A percentile compares a stretch with the other conserved stretches of the same genome.
Evolutionary conservation across 2,888 invertebrate species (phyloP).

Genomic region (Onthophagus sagittarius): DNA sequence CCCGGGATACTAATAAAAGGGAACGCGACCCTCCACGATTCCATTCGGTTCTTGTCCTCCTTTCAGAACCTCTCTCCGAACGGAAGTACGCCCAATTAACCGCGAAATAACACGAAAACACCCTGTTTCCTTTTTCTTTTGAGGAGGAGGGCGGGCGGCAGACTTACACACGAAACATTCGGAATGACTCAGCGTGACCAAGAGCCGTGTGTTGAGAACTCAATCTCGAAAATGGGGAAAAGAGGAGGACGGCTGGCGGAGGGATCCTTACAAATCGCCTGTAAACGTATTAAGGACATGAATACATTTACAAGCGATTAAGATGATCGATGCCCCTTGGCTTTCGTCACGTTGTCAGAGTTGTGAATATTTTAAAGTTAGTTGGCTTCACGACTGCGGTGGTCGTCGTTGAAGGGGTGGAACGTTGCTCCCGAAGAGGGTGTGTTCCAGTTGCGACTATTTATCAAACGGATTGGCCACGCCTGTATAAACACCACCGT

Average conservation of each 20-base stretch:
- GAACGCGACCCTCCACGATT: background rate
- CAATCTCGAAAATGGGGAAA: background rate
- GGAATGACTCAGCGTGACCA: background rate
- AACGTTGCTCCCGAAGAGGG: slow-evolving; percentile 1
- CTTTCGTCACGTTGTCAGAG: slow-evolving; percentile 3
- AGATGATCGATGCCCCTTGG: slow-evolving; percentile 6
- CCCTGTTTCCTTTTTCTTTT: slow-evolving; percentile 21
- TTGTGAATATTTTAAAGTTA: background rate
- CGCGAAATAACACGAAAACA: slow-evolving; percentile 23
- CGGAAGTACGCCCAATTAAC: slow-evolving; percentile 2
- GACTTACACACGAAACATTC: background rate
- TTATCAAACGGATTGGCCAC: slow-evolving; percentile 40
- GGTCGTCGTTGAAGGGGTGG: background rate
- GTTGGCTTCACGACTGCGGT: background rate
- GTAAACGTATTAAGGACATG: slow-evolving; percentile 10
- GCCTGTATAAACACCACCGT: slow-evolving; percentile 45
- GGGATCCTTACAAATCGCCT: slow-evolving; percentile 5
- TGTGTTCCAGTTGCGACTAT: slow-evolving; percentile 23
- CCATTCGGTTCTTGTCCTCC: background rate
- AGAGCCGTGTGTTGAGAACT: background rate
- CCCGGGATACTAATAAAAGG: background rate
- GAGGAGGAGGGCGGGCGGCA: slow-evolving; percentile 12
- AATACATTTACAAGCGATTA: slow-evolving; percentile 11
- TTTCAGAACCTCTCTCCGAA: background rate
- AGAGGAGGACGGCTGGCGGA: background rate